Percentiles rank a stretch among this genome's conserved stretches.
These are phyloP conservation scores for Lacerta agilis DNA, from an alignment of 2,797 vertebrate genomes.

Conservation along the genomic window DNA sequence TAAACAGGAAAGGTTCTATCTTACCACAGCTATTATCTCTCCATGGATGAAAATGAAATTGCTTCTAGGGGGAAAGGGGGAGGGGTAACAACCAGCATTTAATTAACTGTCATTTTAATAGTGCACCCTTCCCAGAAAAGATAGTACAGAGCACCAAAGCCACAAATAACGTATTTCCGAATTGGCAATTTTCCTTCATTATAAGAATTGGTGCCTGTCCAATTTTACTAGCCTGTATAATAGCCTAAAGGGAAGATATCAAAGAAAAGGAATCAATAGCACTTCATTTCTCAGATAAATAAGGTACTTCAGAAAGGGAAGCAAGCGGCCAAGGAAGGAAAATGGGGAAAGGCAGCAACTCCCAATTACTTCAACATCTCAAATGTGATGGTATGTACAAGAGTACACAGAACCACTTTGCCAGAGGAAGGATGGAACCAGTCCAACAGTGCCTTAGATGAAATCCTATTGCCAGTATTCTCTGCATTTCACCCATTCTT, in stretches of 20 bases:
- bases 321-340: not conserved
- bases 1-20: not conserved
- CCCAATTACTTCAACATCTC: not conserved
- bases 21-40: slow-evolving; percentile 27
- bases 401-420: slow-evolving; percentile 5
- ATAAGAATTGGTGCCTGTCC: not conserved
- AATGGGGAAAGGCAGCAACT: not conserved
- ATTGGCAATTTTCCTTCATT: not conserved
- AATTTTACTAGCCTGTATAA: not conserved
- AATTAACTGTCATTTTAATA: slow-evolving; percentile 21
- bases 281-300: slow-evolving; percentile 23
- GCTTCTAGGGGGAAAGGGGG: not conserved
- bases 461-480: not conserved
- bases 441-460: slow-evolving; percentile 7
- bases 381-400: not conserved
- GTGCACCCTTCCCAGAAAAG: not conserved
- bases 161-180: slow-evolving; percentile 16
- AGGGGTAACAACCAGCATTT: not conserved
- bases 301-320: not conserved
- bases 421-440: not conserved
- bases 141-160: not conserved
- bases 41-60: slow-evolving; percentile 19
- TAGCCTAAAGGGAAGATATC: not conserved
- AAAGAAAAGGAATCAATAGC: not conserved
- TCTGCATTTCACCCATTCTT: too few relatives aligned